Evolutionary conservation across 2,888 invertebrate genomes (phyloP), one percentile per base, ranked within the genome.

Genomic region (Anarsia innoxiella): DNA sequence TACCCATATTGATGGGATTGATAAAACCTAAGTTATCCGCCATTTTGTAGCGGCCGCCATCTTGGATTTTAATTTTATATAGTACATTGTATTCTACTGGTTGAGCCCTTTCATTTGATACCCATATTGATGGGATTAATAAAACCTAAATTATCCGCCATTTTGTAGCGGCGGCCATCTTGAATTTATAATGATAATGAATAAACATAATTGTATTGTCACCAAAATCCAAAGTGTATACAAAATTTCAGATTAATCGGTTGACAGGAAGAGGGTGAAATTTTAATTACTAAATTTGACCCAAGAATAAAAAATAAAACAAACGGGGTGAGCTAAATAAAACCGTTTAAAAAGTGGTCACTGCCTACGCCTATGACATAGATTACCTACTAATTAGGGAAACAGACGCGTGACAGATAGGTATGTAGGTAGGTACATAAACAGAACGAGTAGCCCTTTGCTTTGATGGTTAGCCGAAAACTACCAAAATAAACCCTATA

Each of bases 1-100:
- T 25, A 25, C 25, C 25, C 25, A 25, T 25, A 25, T 25, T 25
- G n/a, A 25, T 25, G n/a, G n/a, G 25, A 25, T 25, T 25, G 25
- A 25, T n/a, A 25, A 25, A 25, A 25, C 25, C 25, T 25, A 25
- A 3, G 25, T 25, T 25, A 25, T 25, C 25, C 25, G 25, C 25
- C 25, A 25, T 25, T 25, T 25, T 25, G 25, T 25, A 25, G 25
- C 25, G 25, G 25, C 25, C 25, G 25, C 25, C 25, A 25, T 25
- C 25, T n/a, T n/a, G n/a, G n/a, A n/a, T n/a, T n/a, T n/a, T n/a
- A 19, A 19, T 19, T 19, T 19, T 19, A 5, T 19, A 19, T 19
- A 19, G 19, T 19, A 19, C 8, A 19, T 19, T 19, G 19, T 19
- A 19, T 5, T 19, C 8, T 19, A 8, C 19, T 19, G 3, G 19